phyloP scores from a whole-genome alignment of 2,888 invertebrate species.

The Meliscaeva auricollis region DNA sequence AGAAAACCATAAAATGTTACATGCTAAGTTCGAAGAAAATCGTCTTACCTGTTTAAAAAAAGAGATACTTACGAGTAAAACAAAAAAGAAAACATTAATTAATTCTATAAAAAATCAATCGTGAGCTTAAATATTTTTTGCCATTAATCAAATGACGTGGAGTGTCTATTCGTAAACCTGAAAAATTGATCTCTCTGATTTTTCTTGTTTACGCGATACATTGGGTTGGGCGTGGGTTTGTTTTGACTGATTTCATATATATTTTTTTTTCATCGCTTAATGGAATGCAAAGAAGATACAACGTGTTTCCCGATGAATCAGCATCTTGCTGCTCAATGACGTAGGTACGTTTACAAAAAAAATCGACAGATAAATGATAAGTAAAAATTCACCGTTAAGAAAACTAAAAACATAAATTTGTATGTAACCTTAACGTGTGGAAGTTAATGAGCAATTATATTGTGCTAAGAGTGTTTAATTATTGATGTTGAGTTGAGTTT shows the following conservation, averaged over 20 bases:
- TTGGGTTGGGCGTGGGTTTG: slow-evolving; percentile 17
- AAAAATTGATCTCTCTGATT: neutral
- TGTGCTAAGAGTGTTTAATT: too few species aligned
- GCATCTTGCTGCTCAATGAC: neutral
- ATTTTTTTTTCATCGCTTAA: neutral
- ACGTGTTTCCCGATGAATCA: slow-evolving; percentile 33
- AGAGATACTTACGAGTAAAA: too few species aligned
- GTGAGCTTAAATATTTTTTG: too few species aligned
- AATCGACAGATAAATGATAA: neutral
- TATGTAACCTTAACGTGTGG: too few species aligned
- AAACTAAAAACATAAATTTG: too few species aligned
- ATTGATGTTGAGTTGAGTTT: too few species aligned
- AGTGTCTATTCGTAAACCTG: neutral
- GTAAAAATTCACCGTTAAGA: neutral
- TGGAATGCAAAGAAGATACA: slow-evolving; percentile 2
- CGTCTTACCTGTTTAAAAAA: too few species aligned
- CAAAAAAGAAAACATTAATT: too few species aligned
- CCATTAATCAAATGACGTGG: neutral
- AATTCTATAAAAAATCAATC: too few species aligned
- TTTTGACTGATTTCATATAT: slow-evolving; percentile 9
- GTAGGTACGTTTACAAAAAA: neutral
- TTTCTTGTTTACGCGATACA: neutral
- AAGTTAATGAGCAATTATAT: too few species aligned
- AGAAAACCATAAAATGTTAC: too few species aligned
- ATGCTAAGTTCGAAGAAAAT: too few species aligned